Evolutionary conservation across 2,113 vertebrate species (phyloP), one percentile per base, ranked within the genome.

Genomic region (Cynopterus brachyotis): DNA sequence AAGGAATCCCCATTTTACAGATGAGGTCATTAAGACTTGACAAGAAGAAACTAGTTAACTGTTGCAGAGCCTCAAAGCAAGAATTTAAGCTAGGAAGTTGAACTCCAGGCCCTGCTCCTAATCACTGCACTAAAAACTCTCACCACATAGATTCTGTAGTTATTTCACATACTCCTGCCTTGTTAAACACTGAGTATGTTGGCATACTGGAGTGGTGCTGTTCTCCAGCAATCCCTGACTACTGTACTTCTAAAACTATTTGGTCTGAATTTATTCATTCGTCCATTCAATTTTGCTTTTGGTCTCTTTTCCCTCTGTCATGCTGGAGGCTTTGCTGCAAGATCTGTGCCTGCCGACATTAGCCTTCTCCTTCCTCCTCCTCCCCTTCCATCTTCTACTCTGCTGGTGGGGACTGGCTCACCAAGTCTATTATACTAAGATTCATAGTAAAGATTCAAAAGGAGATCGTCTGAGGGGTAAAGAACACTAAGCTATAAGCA

Each of bases 221-320:
- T 45, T 32, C 40, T 15, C 17, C 24, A 81, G 35, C n/a, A 55
- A 45, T 37, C 75, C 22, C 79, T 75, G n/a, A 20, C 59, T 50
- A 35, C 20, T 37, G 11, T 2, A 8, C 53, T 30, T 64, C 85
- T 64, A 47, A 79, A 93, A 62, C 45, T 70, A 59, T 64, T 85
- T 78, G 45, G 15, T 79, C 50, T 91, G n/a, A 90, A 69, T 47
- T 91, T 10, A 19, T 40, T 91, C 32, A 50, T 30, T 59, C 37
- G 59, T 40, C 59, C 45, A 67, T 81, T 89, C 57, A 50, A 17
- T 92, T 96, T 66, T 91, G 55, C 35, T 78, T 72, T 47, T n/a
- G 40, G 40, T 60, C 5, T 60, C 55, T 67, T 69, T 62, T 3
- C 12, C 6, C 22, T 62, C 30, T 4, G 0, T 15, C 3, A 1